Conservation (phyloP, 2,113 vertebrate species). For the Cephalopterus ornatus region DNA sequence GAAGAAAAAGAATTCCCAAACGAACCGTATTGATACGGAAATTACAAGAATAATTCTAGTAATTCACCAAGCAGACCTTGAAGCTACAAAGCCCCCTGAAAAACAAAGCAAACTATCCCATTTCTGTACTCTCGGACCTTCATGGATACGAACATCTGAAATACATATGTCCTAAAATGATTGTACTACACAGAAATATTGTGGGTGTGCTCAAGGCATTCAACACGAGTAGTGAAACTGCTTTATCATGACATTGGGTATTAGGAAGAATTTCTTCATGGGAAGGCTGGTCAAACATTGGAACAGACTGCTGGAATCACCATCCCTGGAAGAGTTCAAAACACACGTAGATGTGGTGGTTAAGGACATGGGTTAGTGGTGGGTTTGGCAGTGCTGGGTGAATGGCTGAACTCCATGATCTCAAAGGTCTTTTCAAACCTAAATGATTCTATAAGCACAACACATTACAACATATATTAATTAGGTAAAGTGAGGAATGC, state of each 20-base stretch:
- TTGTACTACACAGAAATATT: background rate
- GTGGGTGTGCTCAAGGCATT: background rate
- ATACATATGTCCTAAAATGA: background rate
- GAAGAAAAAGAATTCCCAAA: background rate
- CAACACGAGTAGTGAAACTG: background rate
- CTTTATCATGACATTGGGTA: background rate
- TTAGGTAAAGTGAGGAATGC: background rate
- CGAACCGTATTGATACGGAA: background rate
- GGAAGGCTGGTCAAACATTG: background rate
- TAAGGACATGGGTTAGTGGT: background rate
- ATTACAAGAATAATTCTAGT: background rate
- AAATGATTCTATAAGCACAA: background rate
- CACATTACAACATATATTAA: background rate
- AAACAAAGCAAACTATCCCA: background rate
- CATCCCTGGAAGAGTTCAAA: background rate
- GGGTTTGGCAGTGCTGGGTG: background rate
- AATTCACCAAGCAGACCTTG: background rate
- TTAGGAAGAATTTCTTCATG: background rate
- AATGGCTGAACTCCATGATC: background rate
- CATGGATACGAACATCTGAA: background rate
- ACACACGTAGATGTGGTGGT: background rate
- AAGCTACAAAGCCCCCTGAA: background rate
- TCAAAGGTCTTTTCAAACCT: background rate
- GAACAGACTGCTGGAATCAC: background rate
- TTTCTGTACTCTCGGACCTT: background rate